phyloP scores from a whole-genome alignment of 1,140 invertebrate species.

The Heliconius congener region DNA sequence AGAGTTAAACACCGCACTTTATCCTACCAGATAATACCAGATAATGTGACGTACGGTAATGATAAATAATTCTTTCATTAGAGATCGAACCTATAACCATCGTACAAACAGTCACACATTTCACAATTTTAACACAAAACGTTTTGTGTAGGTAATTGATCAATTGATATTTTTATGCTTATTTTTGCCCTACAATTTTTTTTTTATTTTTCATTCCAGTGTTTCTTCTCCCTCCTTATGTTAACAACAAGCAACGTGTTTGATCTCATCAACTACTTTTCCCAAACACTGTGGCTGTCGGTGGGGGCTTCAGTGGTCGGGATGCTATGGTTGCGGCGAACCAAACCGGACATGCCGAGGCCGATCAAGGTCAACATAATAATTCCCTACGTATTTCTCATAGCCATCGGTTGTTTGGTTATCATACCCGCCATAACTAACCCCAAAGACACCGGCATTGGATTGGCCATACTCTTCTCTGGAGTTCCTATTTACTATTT shows the following conservation, averaged over 20 bases:
- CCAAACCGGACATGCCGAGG: conserved; percentile 87
- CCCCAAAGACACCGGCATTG: conserved; percentile 91
- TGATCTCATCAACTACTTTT: conserved; percentile 89
- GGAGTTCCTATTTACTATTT: conserved; percentile 95
- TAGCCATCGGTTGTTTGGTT: conserved; percentile 92
- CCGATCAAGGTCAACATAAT: conserved; percentile 92
- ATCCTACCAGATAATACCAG: too few relatives aligned
- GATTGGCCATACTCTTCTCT: conserved; percentile 90
- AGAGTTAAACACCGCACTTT: too few relatives aligned
- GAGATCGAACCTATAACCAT: too few relatives aligned
- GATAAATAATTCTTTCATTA: too few relatives aligned
- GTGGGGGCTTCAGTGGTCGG: conserved; percentile 88
- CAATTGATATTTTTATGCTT: too few relatives aligned
- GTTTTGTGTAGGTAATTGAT: too few relatives aligned
- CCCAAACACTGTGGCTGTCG: conserved; percentile 90
- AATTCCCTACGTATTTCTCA: conserved; percentile 91
- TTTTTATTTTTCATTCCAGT: conserved; percentile 81
- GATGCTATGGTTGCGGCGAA: conserved; percentile 88
- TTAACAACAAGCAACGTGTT: conserved; percentile 87
- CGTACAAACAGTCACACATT: too few relatives aligned
- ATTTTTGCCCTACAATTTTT: neutral
- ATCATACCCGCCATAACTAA: conserved; percentile 89
- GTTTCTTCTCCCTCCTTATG: conserved; percentile 87
- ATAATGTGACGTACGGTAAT: too few relatives aligned
- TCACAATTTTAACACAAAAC: too few relatives aligned